These are phyloP conservation scores for Pachypanchax playfairii DNA, from an alignment of 2,113 vertebrate species.

Conservation along the genomic window DNA sequence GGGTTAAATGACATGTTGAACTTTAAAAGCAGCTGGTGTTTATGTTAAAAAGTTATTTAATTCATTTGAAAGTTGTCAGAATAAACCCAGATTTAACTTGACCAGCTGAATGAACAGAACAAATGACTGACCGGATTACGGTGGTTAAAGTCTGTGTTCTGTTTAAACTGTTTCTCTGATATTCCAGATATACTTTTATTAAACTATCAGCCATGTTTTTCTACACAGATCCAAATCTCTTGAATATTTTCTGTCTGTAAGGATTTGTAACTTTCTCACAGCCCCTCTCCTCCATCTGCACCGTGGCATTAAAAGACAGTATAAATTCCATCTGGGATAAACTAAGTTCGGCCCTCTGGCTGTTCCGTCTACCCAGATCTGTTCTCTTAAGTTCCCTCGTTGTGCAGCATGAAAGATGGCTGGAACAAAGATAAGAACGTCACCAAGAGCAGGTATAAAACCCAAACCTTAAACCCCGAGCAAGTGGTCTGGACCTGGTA, in stretches of 20 bases:
- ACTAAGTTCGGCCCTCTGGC: slow-evolving; percentile 61
- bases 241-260: not conserved
- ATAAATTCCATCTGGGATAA: slow-evolving; percentile 39
- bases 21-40: too few species aligned
- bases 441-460: too few species aligned
- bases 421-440: too few species aligned
- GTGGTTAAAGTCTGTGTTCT: not conserved
- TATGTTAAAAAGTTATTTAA: too few species aligned
- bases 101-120: not conserved
- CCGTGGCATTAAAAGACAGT: slow-evolving; percentile 1
- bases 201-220: not conserved
- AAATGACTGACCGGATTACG: too few species aligned
- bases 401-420: slow-evolving; percentile 68
- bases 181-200: slow-evolving; percentile 24
- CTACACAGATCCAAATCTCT: slow-evolving; percentile 1
- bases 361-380: slow-evolving; percentile 52
- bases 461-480: too few species aligned
- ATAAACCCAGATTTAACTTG: too few species aligned
- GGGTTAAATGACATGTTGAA: too few species aligned
- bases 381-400: slow-evolving; percentile 64
- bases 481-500: too few species aligned
- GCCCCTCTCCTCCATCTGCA: not conserved
- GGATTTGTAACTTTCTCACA: not conserved
- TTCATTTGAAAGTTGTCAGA: too few species aligned
- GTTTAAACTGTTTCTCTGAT: slow-evolving; percentile 52